Evolutionary conservation across 2,888 invertebrate species (phyloP).

Genomic region (Aproaerema taeniolella): DNA sequence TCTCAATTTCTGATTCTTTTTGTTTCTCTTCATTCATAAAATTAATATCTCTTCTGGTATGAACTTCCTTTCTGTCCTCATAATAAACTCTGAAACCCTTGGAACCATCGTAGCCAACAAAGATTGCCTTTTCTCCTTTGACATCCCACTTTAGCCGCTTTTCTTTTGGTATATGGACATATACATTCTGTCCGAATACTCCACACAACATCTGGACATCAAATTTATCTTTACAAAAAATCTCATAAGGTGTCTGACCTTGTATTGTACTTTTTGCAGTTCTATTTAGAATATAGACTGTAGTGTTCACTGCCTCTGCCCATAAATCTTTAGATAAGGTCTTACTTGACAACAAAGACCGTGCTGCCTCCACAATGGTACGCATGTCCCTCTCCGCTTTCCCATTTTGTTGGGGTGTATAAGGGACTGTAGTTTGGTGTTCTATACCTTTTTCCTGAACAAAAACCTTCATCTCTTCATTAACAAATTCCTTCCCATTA

Average conservation of each 20-base stretch:
- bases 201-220: slow-evolving; percentile 14
- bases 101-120: not conserved
- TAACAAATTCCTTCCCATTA: not conserved
- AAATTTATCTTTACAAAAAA: slow-evolving; percentile 12
- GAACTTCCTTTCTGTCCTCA: slow-evolving; percentile 14
- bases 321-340: slow-evolving; percentile 7
- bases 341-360: slow-evolving; percentile 11
- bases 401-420: slow-evolving; percentile 16
- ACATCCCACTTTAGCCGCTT: slow-evolving; percentile 14
- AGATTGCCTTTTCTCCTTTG: slow-evolving; percentile 14
- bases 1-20: not conserved
- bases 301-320: slow-evolving; percentile 14
- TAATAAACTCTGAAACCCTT: slow-evolving; percentile 2
- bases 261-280: not conserved
- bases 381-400: slow-evolving; percentile 13
- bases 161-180: slow-evolving; percentile 16
- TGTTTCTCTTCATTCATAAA: slow-evolving; percentile 9
- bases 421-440: slow-evolving; percentile 1
- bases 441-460: not conserved
- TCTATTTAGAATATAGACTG: slow-evolving; percentile 7
- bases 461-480: not conserved
- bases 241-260: slow-evolving; percentile 8
- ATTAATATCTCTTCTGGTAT: slow-evolving; percentile 17
- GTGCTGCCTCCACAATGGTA: slow-evolving; percentile 14
- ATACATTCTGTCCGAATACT: slow-evolving; percentile 17